Base-by-base conservation (phyloP, 2,888 invertebrate genomes). In the Brenthis daphne region DNA sequence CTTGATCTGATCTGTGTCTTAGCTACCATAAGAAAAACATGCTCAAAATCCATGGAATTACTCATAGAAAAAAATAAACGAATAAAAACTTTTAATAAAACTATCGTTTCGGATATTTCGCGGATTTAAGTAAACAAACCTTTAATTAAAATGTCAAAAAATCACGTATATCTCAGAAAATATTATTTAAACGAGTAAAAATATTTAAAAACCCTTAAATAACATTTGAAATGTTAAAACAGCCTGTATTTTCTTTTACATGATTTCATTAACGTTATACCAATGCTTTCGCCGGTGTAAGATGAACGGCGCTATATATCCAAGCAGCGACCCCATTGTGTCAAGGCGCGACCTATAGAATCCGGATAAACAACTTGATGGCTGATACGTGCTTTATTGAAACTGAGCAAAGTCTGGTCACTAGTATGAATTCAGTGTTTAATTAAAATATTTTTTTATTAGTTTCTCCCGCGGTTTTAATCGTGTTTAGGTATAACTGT, bases 341-440 rank as follows among this genome's bases (percentile, higher is more conserved):
- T 71, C 71, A 65, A 60, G 67, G 48, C 51, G 61, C 20, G 48
- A 63, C 63, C 57, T 57, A 55, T 53, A 55, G 55, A 68, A 53
- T 65, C 63, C 57, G 57, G 56, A 61, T 65, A 63, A 68, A 71
- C 61, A 65, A 65, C 61, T 71, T 71, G 54, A 65, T 71, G 68
- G 68, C 63, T 29, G 54, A 57, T 50, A 68, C 65, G 14, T 57
- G 29, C 57, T 57, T 65, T 68, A 68, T 71, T 65, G 63, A 64
- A 68, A 58, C 58, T 65, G 64, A 60, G 67, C 64, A 70, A 67
- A 64, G 60, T 67, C 64, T 64, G 20, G 3, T 57, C 54, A 58
- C 57, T 51, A 37, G 51, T 57, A 43, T 33, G 37, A 29, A 48
- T 47, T 65, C 56, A 37, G 20, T 56, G 33, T 20, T 56, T 57